Percentiles rank a stretch among this genome's conserved stretches.
Evolutionary conservation across 2,888 invertebrate species (phyloP).

Genomic region (Atethmia centrago): DNA sequence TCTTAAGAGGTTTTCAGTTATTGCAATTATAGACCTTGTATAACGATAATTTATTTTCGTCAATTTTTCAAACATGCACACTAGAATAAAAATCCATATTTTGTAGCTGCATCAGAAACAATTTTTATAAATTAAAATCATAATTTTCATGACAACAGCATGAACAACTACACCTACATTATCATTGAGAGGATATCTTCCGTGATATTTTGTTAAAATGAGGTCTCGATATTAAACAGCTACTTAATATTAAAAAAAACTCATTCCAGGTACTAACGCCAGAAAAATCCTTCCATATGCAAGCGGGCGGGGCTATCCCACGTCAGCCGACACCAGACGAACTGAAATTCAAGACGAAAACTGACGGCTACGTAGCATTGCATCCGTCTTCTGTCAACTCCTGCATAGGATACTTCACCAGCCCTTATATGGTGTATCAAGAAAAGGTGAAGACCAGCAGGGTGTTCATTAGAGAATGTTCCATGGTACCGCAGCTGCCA

Average conservation of each 20-base stretch:
- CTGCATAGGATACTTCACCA: constrained; percentile 91
- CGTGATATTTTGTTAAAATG: neutral
- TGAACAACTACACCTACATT: neutral
- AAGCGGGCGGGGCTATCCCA: constrained; percentile 94
- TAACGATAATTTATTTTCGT: too few relatives aligned
- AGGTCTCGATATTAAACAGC: neutral
- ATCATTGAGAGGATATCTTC: neutral
- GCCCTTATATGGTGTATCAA: constrained; percentile 95
- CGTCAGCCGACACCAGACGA: constrained; percentile 93
- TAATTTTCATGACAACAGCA: neutral
- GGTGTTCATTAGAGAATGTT: constrained; percentile 95
- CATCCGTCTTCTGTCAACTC: constrained; percentile 95
- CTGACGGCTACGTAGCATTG: constrained; percentile 93
- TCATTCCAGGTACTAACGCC: constrained; percentile 92
- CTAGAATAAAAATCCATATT: neutral
- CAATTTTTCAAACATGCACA: too few relatives aligned
- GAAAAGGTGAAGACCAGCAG: constrained; percentile 95
- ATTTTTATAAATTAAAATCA: neutral
- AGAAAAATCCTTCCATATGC: constrained; percentile 94
- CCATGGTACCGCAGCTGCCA: constrained; percentile 94
- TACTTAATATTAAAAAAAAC: too few relatives aligned
- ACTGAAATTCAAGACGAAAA: constrained; percentile 93
- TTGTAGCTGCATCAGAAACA: neutral
- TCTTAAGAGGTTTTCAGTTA: too few relatives aligned
- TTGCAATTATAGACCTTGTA: too few relatives aligned